Base-by-base conservation (phyloP, 2,888 invertebrate genomes). In the Conus canariensis region DNA sequence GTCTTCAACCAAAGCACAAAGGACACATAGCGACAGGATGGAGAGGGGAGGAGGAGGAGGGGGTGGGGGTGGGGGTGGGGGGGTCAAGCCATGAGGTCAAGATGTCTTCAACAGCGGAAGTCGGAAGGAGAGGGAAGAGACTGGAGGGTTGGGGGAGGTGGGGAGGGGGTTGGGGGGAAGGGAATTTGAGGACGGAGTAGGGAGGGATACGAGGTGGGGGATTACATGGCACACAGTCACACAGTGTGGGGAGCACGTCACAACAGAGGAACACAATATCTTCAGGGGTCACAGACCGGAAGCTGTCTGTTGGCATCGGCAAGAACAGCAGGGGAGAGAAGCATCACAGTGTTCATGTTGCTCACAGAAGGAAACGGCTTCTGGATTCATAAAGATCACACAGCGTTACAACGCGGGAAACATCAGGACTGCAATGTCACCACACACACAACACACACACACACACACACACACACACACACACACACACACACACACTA, bases 221-320 rank as follows among this genome's bases (percentile, higher is more conserved):
- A 0, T 19, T 22, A n/a, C 70, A 74, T 8, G 19, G 22, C 70
- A 74, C 70, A 74, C 70, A n/a, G 70, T 74, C 19, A 19, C 8
- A 22, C 2, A 22, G 70, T 74, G 22, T 14, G 80, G 14, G 16
- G 30, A 19, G 80, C 80, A 80, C 30, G 30, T 8, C 80, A 80
- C 80, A 80, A 80, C 80, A 80, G 30, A 80, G 45, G 80, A 45
- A 80, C 14, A 80, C 80, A 80, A 80, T 80, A 80, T 45, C 45
- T 10, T 45, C 14, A 77, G 9, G 77, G 45, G 22, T n/a, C 70
- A 74, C 70, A 74, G 19, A 74, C 70, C 22, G 6, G 80, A 45
- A 80, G 80, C 8, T 45, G 30, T 3, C 14, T 6, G 30, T 12
- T 9, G 8, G 16, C 25, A 77, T 22, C 9, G 74, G 45, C 12